Evolutionary conservation across 2,888 invertebrate species (phyloP), one percentile per base, ranked within the genome.

Genomic region (Germaria angustata): DNA sequence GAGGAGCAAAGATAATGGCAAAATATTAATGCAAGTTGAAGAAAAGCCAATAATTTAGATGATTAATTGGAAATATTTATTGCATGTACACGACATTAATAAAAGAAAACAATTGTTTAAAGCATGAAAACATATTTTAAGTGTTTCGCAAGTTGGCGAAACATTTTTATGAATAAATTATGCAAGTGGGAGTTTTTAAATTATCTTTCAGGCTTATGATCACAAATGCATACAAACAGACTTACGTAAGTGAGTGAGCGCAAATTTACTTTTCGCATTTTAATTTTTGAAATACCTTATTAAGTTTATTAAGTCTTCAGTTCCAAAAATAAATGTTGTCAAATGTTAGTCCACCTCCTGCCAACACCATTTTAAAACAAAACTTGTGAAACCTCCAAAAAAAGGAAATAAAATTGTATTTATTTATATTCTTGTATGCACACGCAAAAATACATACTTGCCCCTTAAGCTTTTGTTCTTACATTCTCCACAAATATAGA

Each of bases 271-370:
- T 59, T 39, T 8, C 5, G 7, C 24, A n/a, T 36, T 17, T 13
- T n/a, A 55, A 32, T 36, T 39, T 36, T 24, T 20, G 7, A 34
- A 39, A 34, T 36, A 17, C 5, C n/a, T 57, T 22, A 39, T 41
- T 32, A 7, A 32, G 17, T n/a, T 20, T 41, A 55, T 68, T 53
- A 17, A 68, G 39, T 53, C 39, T 41, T 68, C 41, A 13, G 5
- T 32, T 36, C 44, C n/a, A 44, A 44, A 69, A 65, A 78, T 51
- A 28, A 57, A 28, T 65, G 39, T 65, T 82, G 81, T 82, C 81
- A 75, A 59, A 73, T 59, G 75, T 51, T 22, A 20, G 15, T 59
- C 69, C 82, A 53, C 82, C 82, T 82, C 71, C 82, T 82, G 82
- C 75, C 82, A 82, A 79, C 82, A 82, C 79, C 59, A 79, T 49